These are phyloP conservation scores for Listronotus oregonensis DNA, from an alignment of 1,140 invertebrate genomes.

Conservation along the genomic window DNA sequence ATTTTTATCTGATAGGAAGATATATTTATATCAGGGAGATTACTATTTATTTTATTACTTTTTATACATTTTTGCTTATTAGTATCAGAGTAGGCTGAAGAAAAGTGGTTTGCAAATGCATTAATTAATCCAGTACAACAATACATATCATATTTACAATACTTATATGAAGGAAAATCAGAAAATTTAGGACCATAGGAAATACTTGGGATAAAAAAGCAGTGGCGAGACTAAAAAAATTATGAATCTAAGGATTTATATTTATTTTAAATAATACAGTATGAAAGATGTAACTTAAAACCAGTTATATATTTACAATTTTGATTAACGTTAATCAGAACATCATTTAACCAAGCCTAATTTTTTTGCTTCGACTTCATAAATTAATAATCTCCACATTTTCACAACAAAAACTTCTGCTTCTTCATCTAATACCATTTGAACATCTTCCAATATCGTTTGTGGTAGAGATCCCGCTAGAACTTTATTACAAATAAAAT, in stretches of 20 bases:
- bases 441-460: conserved; percentile 95
- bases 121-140: too few relatives aligned
- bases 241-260: conserved; percentile 10
- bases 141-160: too few relatives aligned
- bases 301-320: conserved; percentile 1
- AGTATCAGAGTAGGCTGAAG: too few relatives aligned
- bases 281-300: conserved; percentile 10
- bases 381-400: conserved; percentile 99
- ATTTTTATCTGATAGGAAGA: too few relatives aligned
- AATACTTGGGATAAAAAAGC: too few relatives aligned
- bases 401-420: conserved; percentile 99
- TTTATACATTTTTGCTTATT: too few relatives aligned
- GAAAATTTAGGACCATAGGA: too few relatives aligned
- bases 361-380: conserved; percentile 99
- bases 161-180: too few relatives aligned
- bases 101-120: too few relatives aligned
- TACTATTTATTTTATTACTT: too few relatives aligned
- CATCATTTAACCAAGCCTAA: conserved; percentile 76
- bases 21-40: too few relatives aligned
- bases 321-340: background rate
- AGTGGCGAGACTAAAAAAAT: too few relatives aligned
- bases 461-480: conserved; percentile 89
- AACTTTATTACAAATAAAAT: conserved; percentile 99
- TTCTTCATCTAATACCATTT: conserved; percentile 99
- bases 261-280: conserved; percentile 14